Percentiles rank a stretch among this genome's conserved stretches.
Evolutionary conservation across 2,888 invertebrate species (phyloP).

Genomic region (Cremastobaeus sp.): DNA sequence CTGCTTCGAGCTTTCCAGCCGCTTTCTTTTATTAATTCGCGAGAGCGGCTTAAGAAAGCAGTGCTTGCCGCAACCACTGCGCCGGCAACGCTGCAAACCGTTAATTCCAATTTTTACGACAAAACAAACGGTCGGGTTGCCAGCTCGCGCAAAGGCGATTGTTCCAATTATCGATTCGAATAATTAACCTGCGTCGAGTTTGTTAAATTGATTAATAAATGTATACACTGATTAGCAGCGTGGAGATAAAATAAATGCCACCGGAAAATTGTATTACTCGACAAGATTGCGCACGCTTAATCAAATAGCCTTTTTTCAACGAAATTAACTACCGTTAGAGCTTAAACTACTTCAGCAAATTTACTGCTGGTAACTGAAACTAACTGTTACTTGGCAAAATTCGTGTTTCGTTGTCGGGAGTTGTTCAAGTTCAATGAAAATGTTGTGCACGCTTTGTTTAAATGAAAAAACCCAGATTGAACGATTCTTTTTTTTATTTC

Average conservation of each 20-base stretch:
- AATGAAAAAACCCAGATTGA: too few relatives aligned
- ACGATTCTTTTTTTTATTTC: too few relatives aligned
- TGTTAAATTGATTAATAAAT: constrained; percentile 2
- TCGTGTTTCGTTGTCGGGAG: constrained; percentile 25
- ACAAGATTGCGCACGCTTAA: constrained; percentile 23
- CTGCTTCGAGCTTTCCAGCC: constrained; percentile 21
- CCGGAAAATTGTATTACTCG: constrained; percentile 17
- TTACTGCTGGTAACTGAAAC: constrained; percentile 35
- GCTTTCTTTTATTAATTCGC: constrained; percentile 34
- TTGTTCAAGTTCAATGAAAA: too few relatives aligned
- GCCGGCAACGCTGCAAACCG: too few relatives aligned
- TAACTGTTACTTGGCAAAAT: constrained; percentile 36
- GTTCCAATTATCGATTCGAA: background rate
- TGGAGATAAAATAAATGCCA: constrained; percentile 8
- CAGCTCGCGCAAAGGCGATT: background rate
- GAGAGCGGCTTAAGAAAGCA: constrained; percentile 21
- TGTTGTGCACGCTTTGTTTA: too few relatives aligned
- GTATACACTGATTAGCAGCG: constrained; percentile 2
- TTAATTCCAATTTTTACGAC: background rate
- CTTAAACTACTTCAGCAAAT: constrained; percentile 39
- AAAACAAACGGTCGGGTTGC: background rate
- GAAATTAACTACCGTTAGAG: constrained; percentile 34
- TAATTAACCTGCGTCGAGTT: background rate
- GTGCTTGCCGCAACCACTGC: background rate
- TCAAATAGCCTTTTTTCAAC: constrained; percentile 34